Evolutionary conservation across 2,113 vertebrate species (phyloP).

Genomic region (Bothrops jararaca): DNA sequence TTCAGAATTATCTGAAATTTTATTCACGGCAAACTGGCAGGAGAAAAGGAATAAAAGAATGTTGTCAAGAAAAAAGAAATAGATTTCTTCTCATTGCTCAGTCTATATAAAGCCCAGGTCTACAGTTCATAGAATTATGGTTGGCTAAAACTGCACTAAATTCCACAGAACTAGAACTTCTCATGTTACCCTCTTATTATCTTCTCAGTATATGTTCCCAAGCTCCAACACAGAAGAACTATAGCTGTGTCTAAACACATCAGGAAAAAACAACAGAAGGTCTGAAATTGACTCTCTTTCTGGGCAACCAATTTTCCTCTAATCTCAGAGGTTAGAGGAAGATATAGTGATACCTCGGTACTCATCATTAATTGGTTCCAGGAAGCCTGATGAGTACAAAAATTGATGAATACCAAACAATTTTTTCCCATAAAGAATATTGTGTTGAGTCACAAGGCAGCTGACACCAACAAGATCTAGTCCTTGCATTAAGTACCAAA

Average conservation of each 20-base stretch:
- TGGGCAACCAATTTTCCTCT: neutral
- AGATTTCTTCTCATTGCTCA: neutral
- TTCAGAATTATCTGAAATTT: neutral
- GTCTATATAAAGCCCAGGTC: neutral
- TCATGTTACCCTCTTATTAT: neutral
- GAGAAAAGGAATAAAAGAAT: neutral
- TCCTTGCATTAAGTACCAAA: neutral
- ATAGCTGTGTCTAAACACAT: neutral
- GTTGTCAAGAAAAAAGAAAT: neutral
- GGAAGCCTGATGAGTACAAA: neutral
- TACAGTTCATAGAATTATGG: neutral
- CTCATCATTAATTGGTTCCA: neutral
- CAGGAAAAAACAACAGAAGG: neutral
- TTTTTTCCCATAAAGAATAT: neutral
- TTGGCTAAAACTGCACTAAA: neutral
- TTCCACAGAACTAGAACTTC: neutral
- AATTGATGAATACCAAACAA: neutral
- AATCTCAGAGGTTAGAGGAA: neutral
- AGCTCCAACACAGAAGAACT: neutral
- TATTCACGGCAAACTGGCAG: neutral
- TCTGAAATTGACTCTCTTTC: neutral
- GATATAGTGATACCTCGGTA: neutral
- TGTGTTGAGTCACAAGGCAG: neutral
- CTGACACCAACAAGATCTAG: neutral
- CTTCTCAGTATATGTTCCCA: neutral